Evolutionary conservation across 2,888 invertebrate genomes (phyloP).

Genomic region (Biston stratarius): DNA sequence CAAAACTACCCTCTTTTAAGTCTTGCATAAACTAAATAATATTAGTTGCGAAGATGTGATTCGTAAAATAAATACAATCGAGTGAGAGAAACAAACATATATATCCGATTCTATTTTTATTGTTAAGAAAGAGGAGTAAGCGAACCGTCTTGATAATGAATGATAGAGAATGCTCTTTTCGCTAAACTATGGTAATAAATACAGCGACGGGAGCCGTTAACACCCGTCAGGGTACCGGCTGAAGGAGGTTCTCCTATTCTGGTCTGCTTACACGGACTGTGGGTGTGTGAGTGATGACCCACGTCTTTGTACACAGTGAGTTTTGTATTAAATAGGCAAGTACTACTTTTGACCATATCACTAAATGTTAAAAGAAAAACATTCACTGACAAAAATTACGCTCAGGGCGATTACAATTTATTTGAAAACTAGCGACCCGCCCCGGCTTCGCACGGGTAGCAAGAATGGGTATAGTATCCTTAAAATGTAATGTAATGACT

Average conservation of each 20-base stretch:
- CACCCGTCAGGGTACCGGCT: conserved; percentile 62
- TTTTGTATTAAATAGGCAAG: neutral
- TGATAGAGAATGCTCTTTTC: conserved; percentile 79
- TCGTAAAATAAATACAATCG: neutral
- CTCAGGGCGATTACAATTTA: no score
- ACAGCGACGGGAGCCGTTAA: conserved; percentile 79
- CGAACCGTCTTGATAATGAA: conserved; percentile 71
- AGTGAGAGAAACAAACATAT: conserved; percentile 26
- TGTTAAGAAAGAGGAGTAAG: conserved; percentile 38
- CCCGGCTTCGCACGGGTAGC: no score
- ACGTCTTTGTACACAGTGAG: conserved; percentile 33
- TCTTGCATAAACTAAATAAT: no score
- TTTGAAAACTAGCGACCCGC: no score
- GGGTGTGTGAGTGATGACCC: conserved; percentile 51
- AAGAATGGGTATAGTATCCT: no score
- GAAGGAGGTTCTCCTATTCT: conserved; percentile 46
- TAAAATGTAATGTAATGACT: no score
- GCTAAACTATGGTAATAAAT: conserved; percentile 86
- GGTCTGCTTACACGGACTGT: conserved; percentile 47
- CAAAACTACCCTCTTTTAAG: no score
- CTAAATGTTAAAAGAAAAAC: no score
- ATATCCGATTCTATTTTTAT: conserved; percentile 48
- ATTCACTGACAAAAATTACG: neutral
- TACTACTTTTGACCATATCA: no score
- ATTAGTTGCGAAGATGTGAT: neutral